Percentiles rank a stretch among this genome's conserved stretches.
These are phyloP conservation scores for Steatocranus sp. DNA, from an alignment of 2,797 vertebrate genomes.

Conservation along the genomic window DNA sequence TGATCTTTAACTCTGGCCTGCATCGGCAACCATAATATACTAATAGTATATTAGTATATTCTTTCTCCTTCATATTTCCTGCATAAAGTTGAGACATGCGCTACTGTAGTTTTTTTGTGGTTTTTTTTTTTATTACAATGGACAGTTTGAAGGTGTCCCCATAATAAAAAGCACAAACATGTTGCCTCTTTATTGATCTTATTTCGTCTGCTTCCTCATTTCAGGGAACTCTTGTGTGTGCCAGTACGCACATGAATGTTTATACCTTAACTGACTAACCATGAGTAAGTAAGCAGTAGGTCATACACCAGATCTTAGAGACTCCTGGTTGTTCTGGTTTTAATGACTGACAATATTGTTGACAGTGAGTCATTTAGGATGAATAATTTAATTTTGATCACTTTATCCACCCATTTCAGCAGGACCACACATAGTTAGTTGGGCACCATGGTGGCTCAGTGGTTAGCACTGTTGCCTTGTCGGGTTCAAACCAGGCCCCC, in stretches of 20 bases:
- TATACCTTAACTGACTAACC: background rate
- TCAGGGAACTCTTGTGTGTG: background rate
- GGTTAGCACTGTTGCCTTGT: background rate
- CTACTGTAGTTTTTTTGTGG: background rate
- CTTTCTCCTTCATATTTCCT: background rate
- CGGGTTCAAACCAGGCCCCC: background rate
- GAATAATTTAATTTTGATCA: background rate
- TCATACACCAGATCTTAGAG: background rate
- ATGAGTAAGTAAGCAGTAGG: background rate
- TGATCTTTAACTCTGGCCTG: background rate
- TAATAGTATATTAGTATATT: background rate
- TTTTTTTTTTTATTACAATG: background rate
- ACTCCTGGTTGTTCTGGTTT: background rate
- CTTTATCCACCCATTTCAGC: background rate
- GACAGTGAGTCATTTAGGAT: background rate
- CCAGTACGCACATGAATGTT: background rate
- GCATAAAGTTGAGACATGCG: background rate
- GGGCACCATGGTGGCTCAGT: background rate
- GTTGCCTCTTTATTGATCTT: background rate
- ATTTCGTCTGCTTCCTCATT: background rate
- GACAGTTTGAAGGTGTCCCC: background rate
- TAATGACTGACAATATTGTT: background rate
- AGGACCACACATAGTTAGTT: background rate
- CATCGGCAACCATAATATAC: background rate
- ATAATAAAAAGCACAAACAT: background rate